Percentiles rank a stretch among this genome's conserved stretches.
These are phyloP conservation scores for Euproctis similis DNA, from an alignment of 2,888 invertebrate genomes.

Conservation along the genomic window DNA sequence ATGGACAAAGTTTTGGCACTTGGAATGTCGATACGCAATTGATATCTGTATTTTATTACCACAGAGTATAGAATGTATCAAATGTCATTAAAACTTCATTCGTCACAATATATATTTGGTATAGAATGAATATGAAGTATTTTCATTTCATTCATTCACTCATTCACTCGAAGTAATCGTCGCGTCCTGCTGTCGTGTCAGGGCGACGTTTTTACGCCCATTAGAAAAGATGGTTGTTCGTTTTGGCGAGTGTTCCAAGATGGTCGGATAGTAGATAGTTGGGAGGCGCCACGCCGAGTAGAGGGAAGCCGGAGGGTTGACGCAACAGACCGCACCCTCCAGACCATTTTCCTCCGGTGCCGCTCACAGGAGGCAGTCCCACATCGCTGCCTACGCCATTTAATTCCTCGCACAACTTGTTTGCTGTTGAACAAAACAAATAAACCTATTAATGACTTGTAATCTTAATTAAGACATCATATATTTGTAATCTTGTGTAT, in stretches of 20 bases:
- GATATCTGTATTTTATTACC: constrained; percentile 18
- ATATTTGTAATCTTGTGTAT: too few species aligned
- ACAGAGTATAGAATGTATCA: constrained; percentile 7
- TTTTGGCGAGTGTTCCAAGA: constrained; percentile 75
- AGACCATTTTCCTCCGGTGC: constrained; percentile 72
- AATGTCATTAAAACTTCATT: constrained; percentile 26
- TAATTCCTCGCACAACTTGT: constrained; percentile 64
- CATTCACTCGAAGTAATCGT: constrained; percentile 16
- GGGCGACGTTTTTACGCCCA: constrained; percentile 43
- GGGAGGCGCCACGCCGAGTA: constrained; percentile 75
- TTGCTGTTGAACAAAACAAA: too few species aligned
- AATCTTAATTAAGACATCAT: too few species aligned
- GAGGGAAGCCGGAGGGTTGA: constrained; percentile 76
- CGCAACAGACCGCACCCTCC: constrained; percentile 79
- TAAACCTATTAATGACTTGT: constrained; percentile 3
- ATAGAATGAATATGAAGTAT: constrained; percentile 8
- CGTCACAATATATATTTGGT: constrained; percentile 18
- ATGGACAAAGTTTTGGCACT: constrained; percentile 69
- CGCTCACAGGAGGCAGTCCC: constrained; percentile 48
- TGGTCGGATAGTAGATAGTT: constrained; percentile 79
- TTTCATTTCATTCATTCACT: constrained; percentile 10
- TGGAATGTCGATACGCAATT: constrained; percentile 33
- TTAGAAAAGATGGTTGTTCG: constrained; percentile 80
- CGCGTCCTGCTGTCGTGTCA: constrained; percentile 26
- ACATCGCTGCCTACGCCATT: constrained; percentile 58